Percentiles rank a stretch among this genome's conserved stretches.
Conservation (phyloP, 2,797 vertebrate genomes). For the Fratercula arctica region DNA sequence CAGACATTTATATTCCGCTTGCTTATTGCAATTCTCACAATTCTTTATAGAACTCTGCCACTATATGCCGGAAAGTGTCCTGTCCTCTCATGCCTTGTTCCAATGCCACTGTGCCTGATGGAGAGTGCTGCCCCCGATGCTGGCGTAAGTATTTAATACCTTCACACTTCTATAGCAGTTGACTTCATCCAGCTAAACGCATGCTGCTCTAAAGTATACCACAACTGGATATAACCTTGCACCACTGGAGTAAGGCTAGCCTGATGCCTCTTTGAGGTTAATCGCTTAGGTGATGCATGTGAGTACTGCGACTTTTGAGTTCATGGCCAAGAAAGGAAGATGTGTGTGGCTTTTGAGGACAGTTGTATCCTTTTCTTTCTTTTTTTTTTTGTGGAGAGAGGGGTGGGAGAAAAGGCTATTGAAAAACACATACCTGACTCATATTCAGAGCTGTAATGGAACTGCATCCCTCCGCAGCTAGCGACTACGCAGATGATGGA, state of each 20-base stretch:
- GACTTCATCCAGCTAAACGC: background rate
- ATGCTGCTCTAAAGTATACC: background rate
- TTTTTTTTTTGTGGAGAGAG: background rate
- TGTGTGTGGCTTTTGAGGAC: background rate
- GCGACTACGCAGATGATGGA: conserved; percentile 85
- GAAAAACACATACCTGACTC: background rate
- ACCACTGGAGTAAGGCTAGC: background rate
- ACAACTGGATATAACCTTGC: background rate
- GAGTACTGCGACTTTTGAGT: background rate
- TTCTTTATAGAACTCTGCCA: conserved; percentile 88
- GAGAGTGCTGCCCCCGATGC: conserved; percentile 97
- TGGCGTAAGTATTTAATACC: conserved; percentile 83
- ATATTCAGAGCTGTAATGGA: background rate
- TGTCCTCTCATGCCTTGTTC: conserved; percentile 95
- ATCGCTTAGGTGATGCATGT: accelerated
- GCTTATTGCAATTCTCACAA: background rate
- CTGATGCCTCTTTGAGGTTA: background rate
- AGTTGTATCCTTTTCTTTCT: background rate
- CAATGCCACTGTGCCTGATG: conserved; percentile 94
- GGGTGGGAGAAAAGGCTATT: background rate
- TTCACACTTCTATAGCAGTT: background rate
- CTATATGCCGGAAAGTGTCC: conserved; percentile 94
- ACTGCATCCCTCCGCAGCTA: conserved; percentile 73
- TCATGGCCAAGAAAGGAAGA: background rate
- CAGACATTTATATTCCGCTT: background rate